These are phyloP conservation scores for Bergia sp. DNA, from an alignment of 92 coral and sea anemone species.

Conservation along the genomic window DNA sequence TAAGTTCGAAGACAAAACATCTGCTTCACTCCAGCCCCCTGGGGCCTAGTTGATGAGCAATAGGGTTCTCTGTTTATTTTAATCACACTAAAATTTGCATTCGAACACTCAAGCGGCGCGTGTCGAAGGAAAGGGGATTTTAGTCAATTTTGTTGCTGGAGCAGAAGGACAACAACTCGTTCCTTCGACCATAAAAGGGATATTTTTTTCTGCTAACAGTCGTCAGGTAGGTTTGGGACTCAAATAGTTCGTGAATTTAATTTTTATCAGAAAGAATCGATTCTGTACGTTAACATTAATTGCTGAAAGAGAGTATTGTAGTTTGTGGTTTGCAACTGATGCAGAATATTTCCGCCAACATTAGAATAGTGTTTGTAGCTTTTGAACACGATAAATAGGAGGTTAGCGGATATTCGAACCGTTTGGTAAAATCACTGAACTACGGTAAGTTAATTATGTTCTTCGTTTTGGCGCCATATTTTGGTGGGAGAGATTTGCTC, in stretches of 20 bases:
- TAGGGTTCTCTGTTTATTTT: not conserved
- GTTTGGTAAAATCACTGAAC: not conserved
- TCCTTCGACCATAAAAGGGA: not conserved
- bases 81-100: not conserved
- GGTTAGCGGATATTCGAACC: not conserved
- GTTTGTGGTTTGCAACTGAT: not conserved
- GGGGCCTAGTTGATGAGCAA: not conserved
- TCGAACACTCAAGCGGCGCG: not conserved
- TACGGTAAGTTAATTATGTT: not conserved
- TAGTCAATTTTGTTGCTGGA: not conserved
- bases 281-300: not conserved
- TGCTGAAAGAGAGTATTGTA: not conserved
- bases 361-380: not conserved
- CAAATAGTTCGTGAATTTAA: not conserved
- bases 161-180: not conserved
- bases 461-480: not conserved
- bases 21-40: not conserved
- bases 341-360: not conserved
- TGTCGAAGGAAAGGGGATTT: not conserved
- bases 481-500: slow-evolving; percentile 1
- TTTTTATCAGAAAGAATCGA: not conserved
- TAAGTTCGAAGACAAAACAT: not conserved
- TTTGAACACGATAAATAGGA: not conserved
- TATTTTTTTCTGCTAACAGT: not conserved
- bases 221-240: not conserved